Base-by-base conservation (phyloP, 2,888 invertebrate genomes). In the Acleris cristana region DNA sequence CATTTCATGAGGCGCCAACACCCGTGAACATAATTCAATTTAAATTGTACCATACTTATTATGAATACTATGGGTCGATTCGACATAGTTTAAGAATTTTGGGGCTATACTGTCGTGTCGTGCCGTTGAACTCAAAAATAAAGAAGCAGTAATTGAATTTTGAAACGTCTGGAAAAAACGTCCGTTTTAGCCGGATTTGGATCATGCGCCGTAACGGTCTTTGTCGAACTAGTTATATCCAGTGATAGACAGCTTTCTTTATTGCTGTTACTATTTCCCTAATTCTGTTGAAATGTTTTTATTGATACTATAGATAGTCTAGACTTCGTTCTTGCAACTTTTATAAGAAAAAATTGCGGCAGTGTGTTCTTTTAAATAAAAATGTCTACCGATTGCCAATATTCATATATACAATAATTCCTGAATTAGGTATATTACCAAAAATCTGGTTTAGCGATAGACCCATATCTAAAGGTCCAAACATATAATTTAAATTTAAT, bases 11-110 rank as follows among this genome's bases (percentile, higher is more conserved):
- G 82, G 74, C 86, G 79, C 75, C 79, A 88, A 89, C 79, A 73
- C 82, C 82, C 91, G 87, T 91, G 92, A 90, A 89, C 82, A 72
- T 92, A 92, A 92, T 92, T 87, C 88, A 92, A 92, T 92, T 92
- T 91, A 85, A 86, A 90, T 86, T 85, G 83, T 82, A 85, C 82
- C 81, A 83, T 79, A 80, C 81, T 87, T 88, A 89, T 88, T 88
- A 87, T 81, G 74, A 80, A 76, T 77, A 79, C 79, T 79, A 85
- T 85, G 87, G 79, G 85, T 71, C 83, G 82, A 87, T 90, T 89
- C 86, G 88, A 80, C 74, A 84, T 86, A 85, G 75, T 69, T 84
- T 85, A 86, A 85, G 85, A 84, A 84, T 84, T 82, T 81, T 77
- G 75, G 77, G 78, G 80, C 88, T 79, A 87, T 90, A 90, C 78